Percentiles rank a stretch among this genome's conserved stretches.
Evolutionary conservation across 2,113 vertebrate species (phyloP).

Genomic region (Sclerurus mexicanus): DNA sequence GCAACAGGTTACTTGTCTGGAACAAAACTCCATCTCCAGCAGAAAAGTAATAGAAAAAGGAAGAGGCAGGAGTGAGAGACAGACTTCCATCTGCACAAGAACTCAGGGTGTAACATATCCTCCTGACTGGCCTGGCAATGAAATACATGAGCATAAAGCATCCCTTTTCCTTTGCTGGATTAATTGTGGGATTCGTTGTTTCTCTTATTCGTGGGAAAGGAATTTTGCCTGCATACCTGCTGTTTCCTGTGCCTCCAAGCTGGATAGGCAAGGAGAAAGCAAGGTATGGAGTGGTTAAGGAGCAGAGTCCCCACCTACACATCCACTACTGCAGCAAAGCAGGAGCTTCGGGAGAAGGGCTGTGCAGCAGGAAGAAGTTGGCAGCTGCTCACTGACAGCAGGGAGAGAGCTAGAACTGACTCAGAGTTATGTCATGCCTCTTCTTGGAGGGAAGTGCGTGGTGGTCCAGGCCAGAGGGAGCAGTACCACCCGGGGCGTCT

Average conservation of each 20-base stretch:
- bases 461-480: neutral
- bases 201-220: neutral
- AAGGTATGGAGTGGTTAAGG: neutral
- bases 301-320: neutral
- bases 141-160: neutral
- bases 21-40: neutral
- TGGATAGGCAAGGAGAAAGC: neutral
- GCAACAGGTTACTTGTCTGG: neutral
- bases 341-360: neutral
- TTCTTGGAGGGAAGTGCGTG: neutral
- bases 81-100: neutral
- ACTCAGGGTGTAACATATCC: neutral
- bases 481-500: rapidly evolving
- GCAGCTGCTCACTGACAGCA: neutral
- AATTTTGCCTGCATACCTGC: neutral
- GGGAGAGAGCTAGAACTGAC: neutral
- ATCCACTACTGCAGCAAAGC: neutral
- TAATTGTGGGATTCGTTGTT: neutral
- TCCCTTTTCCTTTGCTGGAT: neutral
- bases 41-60: neutral
- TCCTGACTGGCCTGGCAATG: neutral
- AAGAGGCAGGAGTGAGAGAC: neutral
- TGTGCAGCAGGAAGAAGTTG: neutral
- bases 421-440: rapidly evolving
- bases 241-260: neutral